Evolutionary conservation across 2,888 invertebrate species (phyloP).

Genomic region (Petrophora chlorosata): DNA sequence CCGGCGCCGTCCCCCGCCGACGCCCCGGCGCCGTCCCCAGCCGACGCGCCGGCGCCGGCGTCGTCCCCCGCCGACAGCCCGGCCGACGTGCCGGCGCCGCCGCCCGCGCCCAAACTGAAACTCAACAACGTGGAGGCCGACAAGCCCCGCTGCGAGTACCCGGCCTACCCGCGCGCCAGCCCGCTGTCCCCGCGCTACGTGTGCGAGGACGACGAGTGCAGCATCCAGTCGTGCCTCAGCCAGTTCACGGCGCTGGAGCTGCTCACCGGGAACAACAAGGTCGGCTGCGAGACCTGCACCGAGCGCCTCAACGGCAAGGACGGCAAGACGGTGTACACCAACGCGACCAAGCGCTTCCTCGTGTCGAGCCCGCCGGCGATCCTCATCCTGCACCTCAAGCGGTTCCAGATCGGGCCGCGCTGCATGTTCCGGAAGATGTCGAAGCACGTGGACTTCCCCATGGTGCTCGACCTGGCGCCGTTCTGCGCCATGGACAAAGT

Average conservation of each 20-base stretch:
- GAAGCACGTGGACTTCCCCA: conserved; percentile 94
- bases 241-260: conserved; percentile 96
- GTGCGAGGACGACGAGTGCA: conserved; percentile 91
- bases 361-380: conserved; percentile 96
- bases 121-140: conserved; percentile 61
- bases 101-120: conserved; percentile 57
- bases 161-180: conserved; percentile 65
- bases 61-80: conserved; percentile 51
- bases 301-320: conserved; percentile 87
- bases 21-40: conserved; percentile 43
- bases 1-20: conserved; percentile 57
- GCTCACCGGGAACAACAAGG: conserved; percentile 96
- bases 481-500: conserved; percentile 90
- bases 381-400: conserved; percentile 96
- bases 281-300: conserved; percentile 96
- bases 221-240: conserved; percentile 94
- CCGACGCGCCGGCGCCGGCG: conserved; percentile 45
- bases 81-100: conserved; percentile 42
- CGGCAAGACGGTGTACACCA: conserved; percentile 90
- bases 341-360: conserved; percentile 92
- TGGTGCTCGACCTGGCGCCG: conserved; percentile 93
- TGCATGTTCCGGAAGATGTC: conserved; percentile 92
- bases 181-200: conserved; percentile 87
- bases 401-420: conserved; percentile 93
- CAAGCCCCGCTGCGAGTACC: conserved; percentile 58